These are phyloP conservation scores for Drosophila leonis DNA, from an alignment of 2,888 invertebrate species.

Conservation along the genomic window DNA sequence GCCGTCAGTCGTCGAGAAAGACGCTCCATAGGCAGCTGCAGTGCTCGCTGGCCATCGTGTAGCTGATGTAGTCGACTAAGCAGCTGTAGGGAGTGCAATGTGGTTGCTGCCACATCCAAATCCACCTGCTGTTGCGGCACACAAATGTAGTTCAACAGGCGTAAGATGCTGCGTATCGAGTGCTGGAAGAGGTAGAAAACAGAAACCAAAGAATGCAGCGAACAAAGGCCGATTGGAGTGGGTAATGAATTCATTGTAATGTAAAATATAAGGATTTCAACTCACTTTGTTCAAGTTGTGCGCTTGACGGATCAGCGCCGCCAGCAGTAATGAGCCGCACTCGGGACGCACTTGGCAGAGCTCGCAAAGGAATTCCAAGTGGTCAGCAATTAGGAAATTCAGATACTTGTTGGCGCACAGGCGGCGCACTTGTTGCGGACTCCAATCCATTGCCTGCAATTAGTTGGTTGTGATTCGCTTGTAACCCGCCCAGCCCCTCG, in stretches of 20 bases:
- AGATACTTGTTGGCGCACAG: conserved; percentile 78
- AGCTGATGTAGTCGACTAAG: conserved; percentile 74
- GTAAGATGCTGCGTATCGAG: conserved; percentile 70
- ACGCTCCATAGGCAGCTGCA: conserved; percentile 79
- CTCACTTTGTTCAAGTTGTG: conserved; percentile 80
- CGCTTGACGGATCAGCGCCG: conserved; percentile 78
- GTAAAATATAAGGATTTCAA: conserved; percentile 46
- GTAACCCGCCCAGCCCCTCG: not conserved
- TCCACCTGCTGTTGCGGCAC: conserved; percentile 19
- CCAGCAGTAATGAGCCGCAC: conserved; percentile 82
- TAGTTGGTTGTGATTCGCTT: conserved; percentile 52
- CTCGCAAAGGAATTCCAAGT: conserved; percentile 83
- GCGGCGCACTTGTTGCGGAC: conserved; percentile 83
- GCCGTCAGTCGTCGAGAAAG: conserved; percentile 67
- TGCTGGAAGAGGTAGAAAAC: conserved; percentile 45
- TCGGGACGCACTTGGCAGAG: conserved; percentile 82
- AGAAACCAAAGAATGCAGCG: conserved; percentile 12
- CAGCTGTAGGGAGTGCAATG: conserved; percentile 68
- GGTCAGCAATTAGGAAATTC: conserved; percentile 84
- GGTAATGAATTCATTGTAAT: conserved; percentile 49
- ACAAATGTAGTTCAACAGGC: conserved; percentile 63
- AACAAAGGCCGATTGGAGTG: conserved; percentile 19
- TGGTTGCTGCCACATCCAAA: conserved; percentile 7
- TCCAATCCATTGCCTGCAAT: conserved; percentile 80
- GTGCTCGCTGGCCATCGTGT: conserved; percentile 58